A percentile compares a stretch with the other conserved stretches of the same genome.
Evolutionary conservation across 2,888 invertebrate species (phyloP).

Genomic region (Odontocolon sp.): DNA sequence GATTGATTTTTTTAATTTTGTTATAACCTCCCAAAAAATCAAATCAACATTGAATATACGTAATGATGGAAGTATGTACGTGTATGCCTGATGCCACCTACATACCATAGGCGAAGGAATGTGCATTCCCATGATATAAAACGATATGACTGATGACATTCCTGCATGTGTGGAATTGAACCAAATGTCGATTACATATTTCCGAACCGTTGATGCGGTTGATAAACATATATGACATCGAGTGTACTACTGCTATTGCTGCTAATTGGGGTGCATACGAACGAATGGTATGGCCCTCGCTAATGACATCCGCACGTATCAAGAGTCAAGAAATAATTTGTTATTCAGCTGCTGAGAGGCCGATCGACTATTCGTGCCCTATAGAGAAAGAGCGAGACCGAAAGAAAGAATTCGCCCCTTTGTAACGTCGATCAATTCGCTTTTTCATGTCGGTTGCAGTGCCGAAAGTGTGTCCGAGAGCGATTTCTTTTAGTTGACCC

Average conservation of each 20-base stretch:
- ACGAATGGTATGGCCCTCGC: slow-evolving; percentile 14
- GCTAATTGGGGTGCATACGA: slow-evolving; percentile 18
- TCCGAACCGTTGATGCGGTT: slow-evolving; percentile 52
- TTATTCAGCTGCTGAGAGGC: slow-evolving; percentile 70
- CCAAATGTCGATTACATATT: slow-evolving; percentile 52
- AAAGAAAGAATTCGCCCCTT: slow-evolving; percentile 59
- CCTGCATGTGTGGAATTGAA: slow-evolving; percentile 35
- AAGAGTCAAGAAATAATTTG: slow-evolving; percentile 65
- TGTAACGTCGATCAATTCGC: slow-evolving; percentile 65
- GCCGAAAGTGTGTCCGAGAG: not conserved
- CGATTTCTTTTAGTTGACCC: slow-evolving; percentile 24
- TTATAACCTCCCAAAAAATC: not conserved
- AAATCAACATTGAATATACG: no score
- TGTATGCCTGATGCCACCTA: not conserved
- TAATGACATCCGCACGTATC: slow-evolving; percentile 46
- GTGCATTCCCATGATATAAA: slow-evolving; percentile 12
- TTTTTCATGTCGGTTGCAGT: slow-evolving; percentile 59
- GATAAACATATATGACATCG: slow-evolving; percentile 51
- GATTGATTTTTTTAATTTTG: not conserved
- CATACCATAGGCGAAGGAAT: not conserved
- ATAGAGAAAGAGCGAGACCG: slow-evolving; percentile 5
- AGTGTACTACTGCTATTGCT: slow-evolving; percentile 29
- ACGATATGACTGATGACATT: slow-evolving; percentile 26
- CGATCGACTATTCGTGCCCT: not conserved
- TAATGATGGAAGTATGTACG: no score